phyloP scores from a whole-genome alignment of 2,113 vertebrate species.

The Suricata suricatta region DNA sequence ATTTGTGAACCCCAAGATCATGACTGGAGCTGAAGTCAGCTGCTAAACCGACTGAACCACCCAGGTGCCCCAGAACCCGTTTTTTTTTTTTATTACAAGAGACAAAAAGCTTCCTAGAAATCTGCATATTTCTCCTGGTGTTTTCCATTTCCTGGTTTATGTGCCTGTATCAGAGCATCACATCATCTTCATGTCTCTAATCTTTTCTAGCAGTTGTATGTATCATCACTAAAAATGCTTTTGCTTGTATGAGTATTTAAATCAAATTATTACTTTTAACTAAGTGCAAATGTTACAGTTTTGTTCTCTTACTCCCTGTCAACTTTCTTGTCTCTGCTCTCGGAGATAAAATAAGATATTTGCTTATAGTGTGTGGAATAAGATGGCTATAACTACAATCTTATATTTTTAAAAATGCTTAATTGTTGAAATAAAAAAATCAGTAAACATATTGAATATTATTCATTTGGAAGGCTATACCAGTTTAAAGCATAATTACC shows the following conservation, averaged over 20 bases:
- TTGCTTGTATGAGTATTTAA: slow-evolving; percentile 23
- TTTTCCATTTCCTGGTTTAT: background rate
- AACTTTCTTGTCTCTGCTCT: slow-evolving; percentile 36
- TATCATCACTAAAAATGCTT: background rate
- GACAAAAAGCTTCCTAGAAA: background rate
- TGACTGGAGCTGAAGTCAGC: no score
- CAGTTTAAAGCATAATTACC: background rate
- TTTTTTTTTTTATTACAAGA: background rate
- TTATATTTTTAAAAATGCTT: slow-evolving; percentile 1
- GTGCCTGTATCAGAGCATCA: background rate
- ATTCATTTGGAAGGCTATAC: slow-evolving; percentile 34
- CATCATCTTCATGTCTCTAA: background rate
- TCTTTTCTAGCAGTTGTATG: background rate
- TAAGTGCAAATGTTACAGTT: background rate
- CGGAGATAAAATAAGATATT: slow-evolving; percentile 43
- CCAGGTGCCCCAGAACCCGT: no score
- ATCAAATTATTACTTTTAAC: slow-evolving; percentile 48
- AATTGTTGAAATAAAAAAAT: slow-evolving; percentile 49
- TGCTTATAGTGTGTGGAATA: slow-evolving; percentile 28
- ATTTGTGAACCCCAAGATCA: no score
- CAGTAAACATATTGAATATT: slow-evolving; percentile 14
- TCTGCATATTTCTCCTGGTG: background rate
- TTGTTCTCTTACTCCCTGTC: slow-evolving; percentile 26
- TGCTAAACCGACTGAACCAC: no score
- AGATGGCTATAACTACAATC: background rate